These are phyloP conservation scores for Penaeus chinensis DNA, from an alignment of 1,140 invertebrate genomes.

Conservation along the genomic window DNA sequence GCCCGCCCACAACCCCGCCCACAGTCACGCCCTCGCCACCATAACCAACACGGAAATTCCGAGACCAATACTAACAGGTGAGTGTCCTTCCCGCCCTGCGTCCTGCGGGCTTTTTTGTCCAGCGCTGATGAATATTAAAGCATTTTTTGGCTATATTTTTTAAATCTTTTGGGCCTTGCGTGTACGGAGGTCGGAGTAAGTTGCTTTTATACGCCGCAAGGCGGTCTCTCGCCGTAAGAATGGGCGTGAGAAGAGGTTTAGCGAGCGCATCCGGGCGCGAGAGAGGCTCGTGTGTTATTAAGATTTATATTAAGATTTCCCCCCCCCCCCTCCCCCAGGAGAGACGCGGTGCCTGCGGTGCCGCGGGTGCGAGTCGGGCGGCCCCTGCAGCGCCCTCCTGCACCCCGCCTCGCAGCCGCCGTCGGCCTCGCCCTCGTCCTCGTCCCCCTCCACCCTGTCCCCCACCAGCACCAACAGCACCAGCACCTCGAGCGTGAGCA, in stretches of 20 bases:
- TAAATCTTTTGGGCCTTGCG: no score
- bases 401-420: conserved; percentile 39
- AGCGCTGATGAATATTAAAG: background rate
- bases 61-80: conserved; percentile 38
- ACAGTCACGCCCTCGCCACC: conserved; percentile 39
- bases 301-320: conserved; percentile 1
- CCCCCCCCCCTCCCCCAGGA: conserved; percentile 24
- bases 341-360: conserved; percentile 48
- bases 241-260: no score
- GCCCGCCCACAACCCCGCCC: conserved; percentile 47
- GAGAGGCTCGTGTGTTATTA: no score
- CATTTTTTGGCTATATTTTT: background rate
- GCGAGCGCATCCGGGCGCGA: no score
- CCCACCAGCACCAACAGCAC: conserved; percentile 17
- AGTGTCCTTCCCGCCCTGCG: background rate
- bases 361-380: conserved; percentile 49
- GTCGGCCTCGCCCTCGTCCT: conserved; percentile 44
- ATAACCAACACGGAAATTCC: conserved; percentile 46
- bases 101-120: no score
- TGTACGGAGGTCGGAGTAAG: no score
- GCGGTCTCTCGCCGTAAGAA: no score
- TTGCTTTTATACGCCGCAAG: no score
- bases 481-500: conserved; percentile 43
- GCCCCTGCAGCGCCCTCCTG: conserved; percentile 33
- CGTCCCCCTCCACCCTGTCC: conserved; percentile 9